phyloP scores from a whole-genome alignment of 2,113 vertebrate genomes.

The Rhinichthys klamathensis region DNA sequence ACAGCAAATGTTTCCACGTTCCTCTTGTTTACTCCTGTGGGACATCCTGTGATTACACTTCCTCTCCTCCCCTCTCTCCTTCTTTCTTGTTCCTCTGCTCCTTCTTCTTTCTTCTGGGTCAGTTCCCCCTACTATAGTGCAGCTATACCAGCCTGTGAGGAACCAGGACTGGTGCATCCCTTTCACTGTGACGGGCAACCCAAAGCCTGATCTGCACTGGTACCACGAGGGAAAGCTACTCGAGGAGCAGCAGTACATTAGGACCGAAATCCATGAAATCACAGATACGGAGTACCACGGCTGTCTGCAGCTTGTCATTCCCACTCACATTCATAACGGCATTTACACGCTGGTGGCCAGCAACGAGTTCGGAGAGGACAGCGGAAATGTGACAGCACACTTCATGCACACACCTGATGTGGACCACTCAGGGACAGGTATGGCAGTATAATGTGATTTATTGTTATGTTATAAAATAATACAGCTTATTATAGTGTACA shows the following conservation, averaged over 20 bases:
- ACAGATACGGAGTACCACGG: slow-evolving; percentile 91
- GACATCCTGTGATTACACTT: slow-evolving; percentile 50
- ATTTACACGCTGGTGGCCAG: slow-evolving; percentile 88
- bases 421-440: slow-evolving; percentile 73
- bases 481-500: not conserved
- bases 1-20: slow-evolving; percentile 34
- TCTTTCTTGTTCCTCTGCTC: slow-evolving; percentile 55
- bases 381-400: slow-evolving; percentile 85
- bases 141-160: slow-evolving; percentile 84
- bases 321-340: slow-evolving; percentile 96
- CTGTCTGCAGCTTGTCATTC: slow-evolving; percentile 93
- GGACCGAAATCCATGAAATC: slow-evolving; percentile 87
- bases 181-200: slow-evolving; percentile 95
- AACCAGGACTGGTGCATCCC: slow-evolving; percentile 98
- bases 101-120: slow-evolving; percentile 72
- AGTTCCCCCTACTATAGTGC: slow-evolving; percentile 92
- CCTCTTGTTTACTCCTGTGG: slow-evolving; percentile 43
- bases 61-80: slow-evolving; percentile 62
- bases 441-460: not conserved
- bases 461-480: not conserved
- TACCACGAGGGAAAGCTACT: slow-evolving; percentile 83
- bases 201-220: slow-evolving; percentile 90
- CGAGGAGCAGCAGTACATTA: slow-evolving; percentile 89
- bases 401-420: slow-evolving; percentile 88
- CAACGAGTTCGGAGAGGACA: slow-evolving; percentile 87